Percentiles rank a stretch among this genome's conserved stretches.
These are phyloP conservation scores for Pangasius larnaudii DNA, from an alignment of 2,797 vertebrate species.

Conservation along the genomic window DNA sequence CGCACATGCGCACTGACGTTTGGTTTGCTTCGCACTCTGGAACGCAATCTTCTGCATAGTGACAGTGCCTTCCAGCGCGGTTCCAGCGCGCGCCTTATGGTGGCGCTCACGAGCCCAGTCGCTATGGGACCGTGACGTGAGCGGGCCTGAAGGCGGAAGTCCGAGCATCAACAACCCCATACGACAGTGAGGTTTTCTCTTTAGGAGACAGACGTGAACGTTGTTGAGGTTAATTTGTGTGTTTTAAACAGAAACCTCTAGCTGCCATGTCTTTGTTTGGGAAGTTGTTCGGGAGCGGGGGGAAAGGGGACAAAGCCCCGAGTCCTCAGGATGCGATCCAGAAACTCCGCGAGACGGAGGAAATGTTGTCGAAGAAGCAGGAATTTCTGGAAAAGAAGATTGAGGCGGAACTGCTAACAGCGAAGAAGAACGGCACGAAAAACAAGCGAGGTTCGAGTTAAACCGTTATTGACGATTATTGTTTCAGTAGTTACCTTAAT, in stretches of 20 bases:
- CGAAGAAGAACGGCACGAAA: slow-evolving; percentile 95
- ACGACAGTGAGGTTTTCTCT: slow-evolving; percentile 25
- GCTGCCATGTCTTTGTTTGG: slow-evolving; percentile 80
- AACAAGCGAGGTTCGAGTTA: slow-evolving; percentile 90
- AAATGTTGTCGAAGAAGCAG: slow-evolving; percentile 96
- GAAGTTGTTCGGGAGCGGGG: slow-evolving; percentile 85
- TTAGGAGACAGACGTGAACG: background rate
- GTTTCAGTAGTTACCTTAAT: background rate
- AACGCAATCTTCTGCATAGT: background rate
- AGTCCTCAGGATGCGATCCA: slow-evolving; percentile 95
- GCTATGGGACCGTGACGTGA: slow-evolving; percentile 27
- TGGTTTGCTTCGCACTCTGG: background rate
- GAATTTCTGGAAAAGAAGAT: slow-evolving; percentile 96
- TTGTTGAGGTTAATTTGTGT: slow-evolving; percentile 23
- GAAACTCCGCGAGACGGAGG: slow-evolving; percentile 94
- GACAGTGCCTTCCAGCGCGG: background rate
- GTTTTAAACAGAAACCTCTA: slow-evolving; percentile 7
- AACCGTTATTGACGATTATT: background rate
- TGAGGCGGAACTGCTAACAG: slow-evolving; percentile 88
- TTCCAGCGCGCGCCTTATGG: background rate
- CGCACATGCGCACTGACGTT: background rate
- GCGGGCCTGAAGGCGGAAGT: slow-evolving; percentile 58
- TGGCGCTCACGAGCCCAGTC: slow-evolving; percentile 3
- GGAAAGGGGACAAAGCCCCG: slow-evolving; percentile 85
- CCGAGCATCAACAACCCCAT: slow-evolving; percentile 46